Evolutionary conservation across 2,797 vertebrate species (phyloP).

Genomic region (Gymnoscopelus microlampas): DNA sequence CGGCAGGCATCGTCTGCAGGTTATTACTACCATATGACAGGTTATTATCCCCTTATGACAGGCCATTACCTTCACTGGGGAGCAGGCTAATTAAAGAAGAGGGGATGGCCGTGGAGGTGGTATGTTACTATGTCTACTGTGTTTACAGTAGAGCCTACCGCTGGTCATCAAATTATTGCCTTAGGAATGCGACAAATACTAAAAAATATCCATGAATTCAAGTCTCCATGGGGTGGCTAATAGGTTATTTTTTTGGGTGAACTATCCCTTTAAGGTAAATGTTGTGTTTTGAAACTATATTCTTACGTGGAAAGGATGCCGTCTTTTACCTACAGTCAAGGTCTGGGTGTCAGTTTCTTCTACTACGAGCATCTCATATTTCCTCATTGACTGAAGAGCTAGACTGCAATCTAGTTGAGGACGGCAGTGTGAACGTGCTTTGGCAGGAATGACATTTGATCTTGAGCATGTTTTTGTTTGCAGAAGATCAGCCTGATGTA

Average conservation of each 20-base stretch:
- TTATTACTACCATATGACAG: constrained; percentile 71
- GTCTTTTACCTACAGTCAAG: too few species aligned
- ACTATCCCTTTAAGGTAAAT: too few species aligned
- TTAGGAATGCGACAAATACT: too few species aligned
- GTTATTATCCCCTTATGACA: constrained; percentile 75
- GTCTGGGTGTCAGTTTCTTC: constrained; percentile 15
- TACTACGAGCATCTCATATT: constrained; percentile 1
- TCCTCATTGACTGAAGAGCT: constrained; percentile 17
- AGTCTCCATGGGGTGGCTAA: too few species aligned
- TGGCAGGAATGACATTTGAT: neutral
- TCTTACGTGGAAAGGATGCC: too few species aligned
- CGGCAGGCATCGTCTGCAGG: constrained; percentile 54
- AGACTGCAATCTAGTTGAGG: neutral
- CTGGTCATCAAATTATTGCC: too few species aligned
- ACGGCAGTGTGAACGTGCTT: neutral
- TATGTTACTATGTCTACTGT: constrained; percentile 69
- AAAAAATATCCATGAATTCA: too few species aligned
- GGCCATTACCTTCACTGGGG: constrained; percentile 72
- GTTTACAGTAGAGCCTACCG: constrained; percentile 29
- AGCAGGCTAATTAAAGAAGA: constrained; percentile 66
- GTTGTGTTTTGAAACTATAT: too few species aligned
- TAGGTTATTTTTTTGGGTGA: too few species aligned
- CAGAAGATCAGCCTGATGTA: too few species aligned
- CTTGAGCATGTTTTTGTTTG: neutral
- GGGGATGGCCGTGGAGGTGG: constrained; percentile 49